Base-by-base conservation (phyloP, 2,888 invertebrate genomes). In the Acronicta aceris region DNA sequence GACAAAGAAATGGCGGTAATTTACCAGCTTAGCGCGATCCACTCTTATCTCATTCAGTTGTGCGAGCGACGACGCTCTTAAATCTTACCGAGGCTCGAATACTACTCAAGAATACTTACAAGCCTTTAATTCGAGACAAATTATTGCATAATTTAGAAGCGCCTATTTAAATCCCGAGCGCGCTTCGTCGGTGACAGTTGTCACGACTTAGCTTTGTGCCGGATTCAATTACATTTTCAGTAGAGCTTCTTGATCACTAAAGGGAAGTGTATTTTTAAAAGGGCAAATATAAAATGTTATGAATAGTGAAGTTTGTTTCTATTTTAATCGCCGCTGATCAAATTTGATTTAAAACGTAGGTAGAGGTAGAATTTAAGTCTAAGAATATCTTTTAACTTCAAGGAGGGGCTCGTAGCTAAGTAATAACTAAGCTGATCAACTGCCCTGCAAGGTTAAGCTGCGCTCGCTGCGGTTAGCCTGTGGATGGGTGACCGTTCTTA, bases 51-150 rank as follows among this genome's bases (percentile, higher is more conserved):
- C 84, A 81, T 87, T 86, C 86, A 84, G 87, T 87, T 88, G 82
- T 88, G 81, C 82, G 82, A 84, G 80, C 83, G 83, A 82, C 82
- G 87, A 84, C 83, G 86, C 83, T 85, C 84, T 82, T 90, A 89
- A 91, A 91, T 91, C 89, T 89, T 84, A 74, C 81, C 69, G 73
- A 82, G 75, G 82, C 86, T 86, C 83, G 81, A 88, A 87, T 87
- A 82, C 83, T 81, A 82, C 81, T 86, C 81, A 86, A 79, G 85
- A 86, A 85, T 84, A 85, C 85, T 88, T 88, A 85, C 82, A 88
- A 89, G 82, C 86, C 86, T 87, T 88, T 89, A 88, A 89, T 88
- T 89, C 83, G 79, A 78, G 82, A 85, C 85, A 88, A 89, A 89
- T 88, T 86, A 88, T 87, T 85, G 85, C 85, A 86, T 89, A 86